Evolutionary conservation across 2,888 invertebrate genomes (phyloP).

Genomic region (Cecidostiba fungosa): DNA sequence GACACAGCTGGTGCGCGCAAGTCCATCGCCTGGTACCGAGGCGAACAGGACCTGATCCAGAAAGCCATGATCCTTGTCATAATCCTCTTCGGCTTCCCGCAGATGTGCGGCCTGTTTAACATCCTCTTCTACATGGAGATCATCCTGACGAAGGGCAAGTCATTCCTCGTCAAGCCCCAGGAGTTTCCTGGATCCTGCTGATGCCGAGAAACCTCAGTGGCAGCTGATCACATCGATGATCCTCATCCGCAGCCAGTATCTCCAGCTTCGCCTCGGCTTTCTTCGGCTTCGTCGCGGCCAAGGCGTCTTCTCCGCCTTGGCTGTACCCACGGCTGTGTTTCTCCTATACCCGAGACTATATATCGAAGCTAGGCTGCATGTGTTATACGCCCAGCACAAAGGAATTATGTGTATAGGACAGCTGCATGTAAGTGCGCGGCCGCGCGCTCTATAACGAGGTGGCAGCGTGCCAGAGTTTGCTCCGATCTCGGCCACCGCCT

Average conservation of each 20-base stretch:
- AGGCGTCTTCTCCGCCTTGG: conserved; percentile 64
- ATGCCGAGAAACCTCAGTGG: conserved; percentile 68
- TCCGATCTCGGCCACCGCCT: not conserved
- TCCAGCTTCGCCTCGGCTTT: conserved; percentile 67
- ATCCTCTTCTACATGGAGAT: conserved; percentile 75
- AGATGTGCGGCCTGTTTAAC: conserved; percentile 72
- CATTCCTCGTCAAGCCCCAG: conserved; percentile 68
- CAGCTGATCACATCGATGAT: conserved; percentile 69
- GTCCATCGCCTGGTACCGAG: conserved; percentile 37
- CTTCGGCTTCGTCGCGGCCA: conserved; percentile 69
- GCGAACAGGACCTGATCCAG: conserved; percentile 60
- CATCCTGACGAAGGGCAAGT: conserved; percentile 69
- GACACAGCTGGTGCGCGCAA: not conserved
- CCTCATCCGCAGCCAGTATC: conserved; percentile 67
- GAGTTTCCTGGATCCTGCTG: too few species aligned
- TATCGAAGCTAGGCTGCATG: not conserved
- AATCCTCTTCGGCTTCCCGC: conserved; percentile 71
- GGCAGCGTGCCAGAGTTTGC: conserved; percentile 58
- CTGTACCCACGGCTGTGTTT: conserved; percentile 35
- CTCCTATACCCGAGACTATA: conserved; percentile 71
- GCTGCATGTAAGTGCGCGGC: not conserved
- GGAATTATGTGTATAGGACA: not conserved
- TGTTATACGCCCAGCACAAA: not conserved
- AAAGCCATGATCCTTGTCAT: conserved; percentile 69
- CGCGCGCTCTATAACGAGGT: conserved; percentile 45